Evolutionary conservation across 1,140 invertebrate species (phyloP), one percentile per base, ranked within the genome.

Genomic region (Musca domestica): DNA sequence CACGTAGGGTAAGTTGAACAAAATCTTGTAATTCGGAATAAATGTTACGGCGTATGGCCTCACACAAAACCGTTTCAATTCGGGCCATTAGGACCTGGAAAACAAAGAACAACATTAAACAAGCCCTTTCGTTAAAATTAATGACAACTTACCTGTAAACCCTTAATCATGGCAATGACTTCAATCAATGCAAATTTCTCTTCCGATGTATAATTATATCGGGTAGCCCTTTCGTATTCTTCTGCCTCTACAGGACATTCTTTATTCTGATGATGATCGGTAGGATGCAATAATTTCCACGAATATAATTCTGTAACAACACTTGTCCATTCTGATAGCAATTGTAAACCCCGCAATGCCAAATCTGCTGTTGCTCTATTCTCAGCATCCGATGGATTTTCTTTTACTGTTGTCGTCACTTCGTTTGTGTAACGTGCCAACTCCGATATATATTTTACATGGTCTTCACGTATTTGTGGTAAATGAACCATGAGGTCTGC

Each of bases 141-240:
- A 27, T 63, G 6, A 5, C 7, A 3, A 56, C 12, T 41, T 19
- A 69, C 68, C 84, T 99, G 98, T 9, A 99, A 86, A 2, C 97
- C 96, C 85, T 99, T 99, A 72, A 99, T 98, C 96, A 99, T 99
- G 0, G 97, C 95, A 73, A 99, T 98, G 17, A 98, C 93, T 86
- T 99, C 96, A 72, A 99, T 98, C 47, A 99, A 84, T 6, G 96
- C 96, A 85, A 97, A 97, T 82, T 99, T 99, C 84, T 99, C 98
- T 76, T 97, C 95, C 23, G 94, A 92, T 9, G 91, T 93, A 81
- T 99, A 99, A 84, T 99, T 99, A 83, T 99, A 99, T 20, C 95
- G 87, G 0, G 97, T 99, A 1, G 97, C 95, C 83, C 96, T 87
- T 86, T 99, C 98, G 83, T 99, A 99, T 84, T 99, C 96, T 84